Conservation (phyloP, 1,140 invertebrate species). For the Arctopsyche grandis region DNA sequence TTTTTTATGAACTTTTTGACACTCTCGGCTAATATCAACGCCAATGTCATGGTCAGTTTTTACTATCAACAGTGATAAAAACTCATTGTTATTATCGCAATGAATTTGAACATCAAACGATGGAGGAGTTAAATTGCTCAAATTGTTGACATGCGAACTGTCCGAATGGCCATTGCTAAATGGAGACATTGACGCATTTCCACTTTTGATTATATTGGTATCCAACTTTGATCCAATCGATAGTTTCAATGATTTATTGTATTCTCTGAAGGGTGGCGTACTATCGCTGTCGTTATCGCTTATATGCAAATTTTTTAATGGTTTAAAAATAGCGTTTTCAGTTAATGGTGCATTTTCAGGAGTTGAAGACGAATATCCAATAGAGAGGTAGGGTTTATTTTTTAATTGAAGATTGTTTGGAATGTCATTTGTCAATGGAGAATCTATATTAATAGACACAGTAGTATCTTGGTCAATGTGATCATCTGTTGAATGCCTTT, state of each 20-base stretch:
- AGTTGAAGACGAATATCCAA: slow-evolving; percentile 49
- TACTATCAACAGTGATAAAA: slow-evolving; percentile 62
- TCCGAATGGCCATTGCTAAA: slow-evolving; percentile 63
- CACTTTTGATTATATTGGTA: slow-evolving; percentile 18
- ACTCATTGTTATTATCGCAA: slow-evolving; percentile 64
- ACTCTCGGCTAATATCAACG: slow-evolving; percentile 64
- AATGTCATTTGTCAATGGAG: slow-evolving; percentile 28
- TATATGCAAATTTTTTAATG: slow-evolving; percentile 29
- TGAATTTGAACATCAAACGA: slow-evolving; percentile 63
- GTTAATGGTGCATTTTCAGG: slow-evolving; percentile 44
- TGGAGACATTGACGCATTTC: slow-evolving; percentile 61
- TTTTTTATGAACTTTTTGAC: slow-evolving; percentile 63
- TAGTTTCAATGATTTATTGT: slow-evolving; percentile 29
- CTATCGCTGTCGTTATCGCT: slow-evolving; percentile 52
- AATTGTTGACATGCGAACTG: slow-evolving; percentile 56
- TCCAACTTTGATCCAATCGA: slow-evolving; percentile 44
- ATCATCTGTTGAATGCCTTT: not conserved
- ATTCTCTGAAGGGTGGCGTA: slow-evolving; percentile 48
- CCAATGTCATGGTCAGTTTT: slow-evolving; percentile 63
- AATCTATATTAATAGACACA: slow-evolving; percentile 42
- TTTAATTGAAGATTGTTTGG: not conserved
- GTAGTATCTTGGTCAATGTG: slow-evolving; percentile 44
- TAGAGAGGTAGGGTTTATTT: slow-evolving; percentile 40
- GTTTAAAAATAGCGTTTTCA: slow-evolving; percentile 27
- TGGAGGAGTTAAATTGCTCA: slow-evolving; percentile 56